Percentiles rank a stretch among this genome's conserved stretches.
These are phyloP conservation scores for Labeo rohita DNA, from an alignment of 2,113 vertebrate genomes.

Conservation along the genomic window DNA sequence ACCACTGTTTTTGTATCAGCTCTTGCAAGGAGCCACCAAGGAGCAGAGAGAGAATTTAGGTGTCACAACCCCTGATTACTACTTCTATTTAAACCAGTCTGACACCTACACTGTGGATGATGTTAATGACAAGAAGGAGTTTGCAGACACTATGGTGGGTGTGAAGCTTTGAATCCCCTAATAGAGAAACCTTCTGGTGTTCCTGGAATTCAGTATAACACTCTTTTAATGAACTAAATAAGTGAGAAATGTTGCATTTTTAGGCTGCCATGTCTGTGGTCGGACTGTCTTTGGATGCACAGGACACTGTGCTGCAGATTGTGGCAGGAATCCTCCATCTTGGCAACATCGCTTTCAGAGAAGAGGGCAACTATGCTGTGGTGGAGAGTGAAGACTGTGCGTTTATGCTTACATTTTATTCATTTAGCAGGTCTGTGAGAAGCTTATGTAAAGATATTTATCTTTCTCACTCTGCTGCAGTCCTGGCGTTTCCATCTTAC, in stretches of 20 bases:
- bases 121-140: slow-evolving; percentile 79
- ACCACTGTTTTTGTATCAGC: slow-evolving; percentile 59
- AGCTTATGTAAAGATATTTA: no score
- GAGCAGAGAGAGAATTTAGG: slow-evolving; percentile 82
- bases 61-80: slow-evolving; percentile 80
- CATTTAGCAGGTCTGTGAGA: not conserved
- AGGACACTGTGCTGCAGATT: slow-evolving; percentile 79
- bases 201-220: not conserved
- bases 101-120: slow-evolving; percentile 81
- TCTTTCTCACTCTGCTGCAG: slow-evolving; percentile 57
- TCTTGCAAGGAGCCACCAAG: slow-evolving; percentile 71
- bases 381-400: slow-evolving; percentile 84
- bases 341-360: slow-evolving; percentile 81
- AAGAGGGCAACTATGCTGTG: slow-evolving; percentile 82
- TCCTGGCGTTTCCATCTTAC: slow-evolving; percentile 81
- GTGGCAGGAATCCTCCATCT: slow-evolving; percentile 83
- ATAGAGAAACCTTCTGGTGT: not conserved
- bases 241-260: not conserved
- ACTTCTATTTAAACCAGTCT: slow-evolving; percentile 83
- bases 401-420: slow-evolving; percentile 43
- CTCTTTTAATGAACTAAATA: not conserved
- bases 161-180: not conserved
- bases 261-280: slow-evolving; percentile 82
- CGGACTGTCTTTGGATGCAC: slow-evolving; percentile 75
- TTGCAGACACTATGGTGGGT: slow-evolving; percentile 78